Conservation (phyloP, 1,140 invertebrate genomes). For the Littorina saxatilis region DNA sequence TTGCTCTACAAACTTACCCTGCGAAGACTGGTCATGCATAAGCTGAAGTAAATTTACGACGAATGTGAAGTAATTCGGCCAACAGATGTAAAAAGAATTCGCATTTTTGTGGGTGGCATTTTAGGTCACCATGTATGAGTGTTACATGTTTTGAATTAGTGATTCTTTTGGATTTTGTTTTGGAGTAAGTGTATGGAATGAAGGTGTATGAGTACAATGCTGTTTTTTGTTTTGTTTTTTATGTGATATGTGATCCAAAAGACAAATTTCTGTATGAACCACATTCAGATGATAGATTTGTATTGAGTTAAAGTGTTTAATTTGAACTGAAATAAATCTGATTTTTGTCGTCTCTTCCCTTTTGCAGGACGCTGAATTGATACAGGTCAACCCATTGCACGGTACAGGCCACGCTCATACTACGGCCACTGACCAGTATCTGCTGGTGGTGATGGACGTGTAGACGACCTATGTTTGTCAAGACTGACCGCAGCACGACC, state of each 20-base stretch:
- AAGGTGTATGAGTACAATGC: background rate
- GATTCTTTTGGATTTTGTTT: too few relatives aligned
- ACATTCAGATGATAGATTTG: background rate
- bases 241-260: background rate
- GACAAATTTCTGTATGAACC: background rate
- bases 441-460: background rate
- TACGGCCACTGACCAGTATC: background rate
- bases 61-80: too few relatives aligned
- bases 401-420: background rate
- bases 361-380: background rate
- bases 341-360: too few relatives aligned
- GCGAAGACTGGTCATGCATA: too few relatives aligned
- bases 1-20: too few relatives aligned
- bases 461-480: background rate
- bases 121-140: too few relatives aligned
- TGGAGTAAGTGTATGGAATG: background rate
- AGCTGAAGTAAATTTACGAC: too few relatives aligned
- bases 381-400: background rate
- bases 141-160: too few relatives aligned
- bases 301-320: background rate
- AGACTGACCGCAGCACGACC: background rate
- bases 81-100: too few relatives aligned
- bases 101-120: too few relatives aligned
- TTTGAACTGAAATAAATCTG: background rate
- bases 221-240: background rate